These are phyloP conservation scores for Synanthedon myopaeformis DNA, from an alignment of 2,888 invertebrate species.

Conservation along the genomic window DNA sequence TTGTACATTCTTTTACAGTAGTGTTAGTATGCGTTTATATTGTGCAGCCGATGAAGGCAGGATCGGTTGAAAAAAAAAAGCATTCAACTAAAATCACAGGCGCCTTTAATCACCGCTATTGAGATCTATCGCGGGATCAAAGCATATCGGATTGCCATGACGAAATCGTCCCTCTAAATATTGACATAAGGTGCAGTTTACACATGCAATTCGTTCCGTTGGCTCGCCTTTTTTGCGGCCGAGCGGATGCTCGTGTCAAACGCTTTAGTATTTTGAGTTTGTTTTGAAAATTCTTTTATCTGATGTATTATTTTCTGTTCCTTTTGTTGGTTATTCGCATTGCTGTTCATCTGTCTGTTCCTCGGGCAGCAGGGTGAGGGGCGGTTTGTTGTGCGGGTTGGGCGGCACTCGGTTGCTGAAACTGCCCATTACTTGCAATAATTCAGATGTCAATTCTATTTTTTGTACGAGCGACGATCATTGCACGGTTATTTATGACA, in stretches of 20 bases:
- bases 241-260: constrained; percentile 71
- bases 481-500: constrained; percentile 66
- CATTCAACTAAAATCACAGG: constrained; percentile 69
- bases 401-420: constrained; percentile 40
- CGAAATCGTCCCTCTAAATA: constrained; percentile 53
- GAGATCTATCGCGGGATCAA: constrained; percentile 69
- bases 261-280: constrained; percentile 71
- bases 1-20: constrained; percentile 72
- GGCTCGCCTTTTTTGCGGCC: constrained; percentile 48
- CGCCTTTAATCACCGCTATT: constrained; percentile 71
- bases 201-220: constrained; percentile 39
- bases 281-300: constrained; percentile 72
- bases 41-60: constrained; percentile 60
- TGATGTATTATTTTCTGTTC: constrained; percentile 64
- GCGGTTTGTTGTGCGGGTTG: constrained; percentile 45
- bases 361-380: constrained; percentile 15
- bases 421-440: constrained; percentile 54
- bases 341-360: constrained; percentile 52
- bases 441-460: constrained; percentile 69
- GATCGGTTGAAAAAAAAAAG: constrained; percentile 40
- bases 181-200: constrained; percentile 50
- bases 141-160: constrained; percentile 40
- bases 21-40: constrained; percentile 67
- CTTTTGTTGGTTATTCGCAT: constrained; percentile 46
- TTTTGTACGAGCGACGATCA: constrained; percentile 53